Evolutionary conservation across 1,140 invertebrate genomes (phyloP).

Genomic region (Tribolium madens): DNA sequence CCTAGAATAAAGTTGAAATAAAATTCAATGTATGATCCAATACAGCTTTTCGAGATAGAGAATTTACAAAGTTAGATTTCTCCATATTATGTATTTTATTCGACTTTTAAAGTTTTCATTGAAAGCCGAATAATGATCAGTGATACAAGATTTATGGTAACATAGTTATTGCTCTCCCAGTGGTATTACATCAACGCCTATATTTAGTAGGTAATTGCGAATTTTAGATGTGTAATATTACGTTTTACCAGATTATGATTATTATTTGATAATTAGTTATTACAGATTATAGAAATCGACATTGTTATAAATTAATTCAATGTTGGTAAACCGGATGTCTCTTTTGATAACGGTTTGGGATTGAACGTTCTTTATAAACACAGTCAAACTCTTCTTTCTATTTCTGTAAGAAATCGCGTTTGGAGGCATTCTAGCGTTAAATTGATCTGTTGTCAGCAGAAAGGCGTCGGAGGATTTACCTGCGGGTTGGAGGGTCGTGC

Average conservation of each 20-base stretch:
- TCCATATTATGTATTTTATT: background rate
- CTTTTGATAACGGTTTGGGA: too few species aligned
- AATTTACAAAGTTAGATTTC: background rate
- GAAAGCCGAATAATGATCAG: background rate
- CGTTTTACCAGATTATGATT: too few species aligned
- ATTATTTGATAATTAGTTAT: too few species aligned
- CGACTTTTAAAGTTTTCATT: background rate
- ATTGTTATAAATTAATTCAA: too few species aligned
- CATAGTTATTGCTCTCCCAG: too few species aligned
- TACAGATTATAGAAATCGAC: too few species aligned
- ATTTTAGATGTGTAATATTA: too few species aligned
- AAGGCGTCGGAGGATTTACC: conserved; percentile 23
- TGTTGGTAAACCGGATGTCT: too few species aligned
- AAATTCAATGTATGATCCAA: background rate
- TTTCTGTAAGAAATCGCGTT: background rate
- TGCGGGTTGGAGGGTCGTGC: conserved; percentile 26
- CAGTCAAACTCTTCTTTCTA: background rate
- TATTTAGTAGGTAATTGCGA: too few species aligned
- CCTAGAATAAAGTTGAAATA: background rate
- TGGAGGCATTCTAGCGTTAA: background rate
- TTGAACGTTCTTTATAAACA: background rate
- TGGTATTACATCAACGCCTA: too few species aligned
- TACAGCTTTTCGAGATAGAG: background rate
- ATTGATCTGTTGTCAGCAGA: conserved; percentile 29
- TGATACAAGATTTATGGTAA: background rate